Base-by-base conservation (phyloP, 2,888 invertebrate genomes). In the Nomada fabriciana region DNA sequence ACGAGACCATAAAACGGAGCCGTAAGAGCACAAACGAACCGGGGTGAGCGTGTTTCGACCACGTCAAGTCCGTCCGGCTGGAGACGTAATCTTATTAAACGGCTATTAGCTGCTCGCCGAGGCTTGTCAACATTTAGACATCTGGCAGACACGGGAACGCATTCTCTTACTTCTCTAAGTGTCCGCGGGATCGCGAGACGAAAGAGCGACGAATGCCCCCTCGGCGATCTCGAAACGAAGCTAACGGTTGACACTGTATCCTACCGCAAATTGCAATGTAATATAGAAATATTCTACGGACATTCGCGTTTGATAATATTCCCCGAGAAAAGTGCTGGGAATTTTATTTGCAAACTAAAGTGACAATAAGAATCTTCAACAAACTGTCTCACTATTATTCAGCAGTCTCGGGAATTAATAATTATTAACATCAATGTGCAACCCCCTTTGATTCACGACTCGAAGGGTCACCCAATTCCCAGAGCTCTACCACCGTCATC, bases 71-170 rank as follows among this genome's bases (percentile, higher is more conserved):
- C 88, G 90, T 91, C 90, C 90, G 87, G 86, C 89, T 86, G 89
- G 89, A 91, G 92, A 93, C 93, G 91, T 93, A 93, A 93, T 92
- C 92, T 93, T 93, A 93, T 93, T 93, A 93, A 93, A 93, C 92
- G 93, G 92, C 91, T 93, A 93, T 92, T 93, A 93, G 92, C 92
- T 91, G 91, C 91, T 91, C 92, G 92, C 88, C 90, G 89, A 89
- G 91, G 90, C 93, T 93, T 92, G 92, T 93, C 93, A 92, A 93
- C 92, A 92, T 93, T 93, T 93, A 92, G 93, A 93, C 93, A 92
- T 92, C 92, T 91, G 91, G 90, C 92, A 92, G 93, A 93, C 93
- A 91, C 90, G 91, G 70, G 89, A 91, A 92, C 91, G 89, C 92
- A 92, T 92, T 92, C 91, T 69, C 88, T 84, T 84, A 75, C 82